A percentile compares a stretch with the other conserved stretches of the same genome.
These are phyloP conservation scores for Leuciscus waleckii DNA, from an alignment of 2,797 vertebrate genomes.

Conservation along the genomic window DNA sequence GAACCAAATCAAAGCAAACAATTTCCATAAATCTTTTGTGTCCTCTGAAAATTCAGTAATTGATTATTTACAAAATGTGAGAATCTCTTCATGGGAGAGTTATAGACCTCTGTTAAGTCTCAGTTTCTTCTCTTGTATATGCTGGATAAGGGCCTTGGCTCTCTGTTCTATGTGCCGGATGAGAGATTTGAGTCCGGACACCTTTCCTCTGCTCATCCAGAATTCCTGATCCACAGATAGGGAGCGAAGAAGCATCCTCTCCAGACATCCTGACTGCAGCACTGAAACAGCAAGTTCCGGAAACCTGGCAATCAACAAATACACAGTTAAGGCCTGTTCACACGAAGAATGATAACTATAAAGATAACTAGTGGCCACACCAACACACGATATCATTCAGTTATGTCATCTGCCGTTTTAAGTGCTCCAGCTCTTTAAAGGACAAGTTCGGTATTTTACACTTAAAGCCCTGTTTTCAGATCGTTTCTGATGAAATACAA, in stretches of 20 bases:
- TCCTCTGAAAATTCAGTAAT: neutral
- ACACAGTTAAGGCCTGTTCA: neutral
- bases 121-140: constrained; percentile 81
- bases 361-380: neutral
- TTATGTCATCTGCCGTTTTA: neutral
- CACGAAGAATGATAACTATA: neutral
- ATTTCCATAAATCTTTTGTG: constrained; percentile 1
- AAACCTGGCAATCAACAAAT: constrained; percentile 77
- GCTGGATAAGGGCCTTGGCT: constrained; percentile 79
- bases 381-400: neutral
- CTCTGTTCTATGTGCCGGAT: constrained; percentile 79
- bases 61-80: neutral
- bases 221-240: constrained; percentile 84
- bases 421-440: neutral
- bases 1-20: neutral
- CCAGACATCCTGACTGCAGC: constrained; percentile 85
- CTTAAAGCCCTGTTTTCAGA: too few relatives aligned
- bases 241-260: constrained; percentile 82
- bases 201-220: constrained; percentile 85
- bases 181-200: constrained; percentile 73
- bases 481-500: too few relatives aligned
- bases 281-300: constrained; percentile 78
- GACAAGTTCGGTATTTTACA: too few relatives aligned
- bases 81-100: constrained; percentile 33
- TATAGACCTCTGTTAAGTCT: constrained; percentile 72